Percentiles rank a stretch among this genome's conserved stretches.
Evolutionary conservation across 2,797 vertebrate genomes (phyloP).

Genomic region (Molossus alvarezi): DNA sequence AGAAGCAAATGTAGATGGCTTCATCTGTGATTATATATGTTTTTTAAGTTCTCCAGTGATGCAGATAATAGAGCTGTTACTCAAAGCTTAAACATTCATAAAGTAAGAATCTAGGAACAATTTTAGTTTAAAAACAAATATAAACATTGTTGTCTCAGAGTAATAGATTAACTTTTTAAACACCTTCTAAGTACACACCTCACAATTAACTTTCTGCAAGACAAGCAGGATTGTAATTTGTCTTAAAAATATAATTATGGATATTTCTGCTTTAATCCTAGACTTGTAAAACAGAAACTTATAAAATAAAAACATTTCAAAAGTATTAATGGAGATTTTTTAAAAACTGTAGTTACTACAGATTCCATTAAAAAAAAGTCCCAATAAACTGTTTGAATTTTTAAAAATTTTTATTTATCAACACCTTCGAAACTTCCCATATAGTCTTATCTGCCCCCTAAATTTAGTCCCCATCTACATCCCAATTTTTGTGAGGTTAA

Average conservation of each 20-base stretch:
- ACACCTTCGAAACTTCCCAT: slow-evolving; percentile 20
- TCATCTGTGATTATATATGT: not conserved
- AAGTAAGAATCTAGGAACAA: not conserved
- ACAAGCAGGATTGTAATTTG: slow-evolving; percentile 1
- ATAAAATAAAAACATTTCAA: slow-evolving; percentile 14
- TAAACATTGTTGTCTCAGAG: not conserved
- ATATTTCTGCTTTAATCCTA: slow-evolving; percentile 46
- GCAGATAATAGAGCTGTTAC: not conserved
- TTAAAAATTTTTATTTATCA: not conserved
- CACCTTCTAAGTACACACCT: not conserved
- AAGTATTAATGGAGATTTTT: not conserved
- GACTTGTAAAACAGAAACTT: slow-evolving; percentile 28
- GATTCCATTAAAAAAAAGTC: not conserved
- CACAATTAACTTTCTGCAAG: slow-evolving; percentile 25
- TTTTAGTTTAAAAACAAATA: not conserved
- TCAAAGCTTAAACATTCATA: slow-evolving; percentile 61
- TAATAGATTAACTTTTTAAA: not conserved
- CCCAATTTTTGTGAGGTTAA: not conserved
- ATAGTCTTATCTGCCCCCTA: not conserved
- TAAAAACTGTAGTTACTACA: not conserved
- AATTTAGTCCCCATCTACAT: not conserved
- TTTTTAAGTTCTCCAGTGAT: not conserved
- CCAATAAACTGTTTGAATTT: slow-evolving; percentile 21
- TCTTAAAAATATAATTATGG: slow-evolving; percentile 39
- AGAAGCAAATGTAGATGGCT: slow-evolving; percentile 23